Evolutionary conservation across 2,113 vertebrate species (phyloP).

Genomic region (Mesoclemmys tuberculata): DNA sequence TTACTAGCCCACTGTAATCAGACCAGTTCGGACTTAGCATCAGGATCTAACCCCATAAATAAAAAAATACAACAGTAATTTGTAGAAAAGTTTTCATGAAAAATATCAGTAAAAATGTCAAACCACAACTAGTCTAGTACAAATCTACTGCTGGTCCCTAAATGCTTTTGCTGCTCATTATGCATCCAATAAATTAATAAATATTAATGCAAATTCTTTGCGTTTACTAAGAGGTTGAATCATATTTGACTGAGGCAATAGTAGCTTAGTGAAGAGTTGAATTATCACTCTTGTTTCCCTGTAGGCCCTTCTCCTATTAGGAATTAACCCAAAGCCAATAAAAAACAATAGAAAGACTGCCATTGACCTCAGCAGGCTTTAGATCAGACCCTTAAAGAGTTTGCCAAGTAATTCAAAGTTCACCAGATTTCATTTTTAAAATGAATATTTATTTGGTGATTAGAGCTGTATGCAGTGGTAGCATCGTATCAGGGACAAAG

Average conservation of each 20-base stretch:
- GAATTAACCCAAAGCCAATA: not conserved
- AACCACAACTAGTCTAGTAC: not conserved
- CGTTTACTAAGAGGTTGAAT: not conserved
- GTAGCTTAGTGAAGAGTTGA: not conserved
- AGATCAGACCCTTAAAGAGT: not conserved
- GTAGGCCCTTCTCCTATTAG: not conserved
- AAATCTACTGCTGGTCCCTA: not conserved
- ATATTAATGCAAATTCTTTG: not conserved
- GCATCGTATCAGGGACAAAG: not conserved
- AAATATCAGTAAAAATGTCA: not conserved
- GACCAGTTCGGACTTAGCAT: rapidly evolving
- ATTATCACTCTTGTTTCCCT: not conserved
- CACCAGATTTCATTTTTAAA: not conserved
- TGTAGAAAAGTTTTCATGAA: not conserved
- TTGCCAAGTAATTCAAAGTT: not conserved
- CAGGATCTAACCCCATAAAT: not conserved
- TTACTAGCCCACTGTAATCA: not conserved
- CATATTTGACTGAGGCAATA: not conserved
- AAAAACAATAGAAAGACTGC: not conserved
- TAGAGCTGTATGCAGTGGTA: not conserved
- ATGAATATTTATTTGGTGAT: not conserved
- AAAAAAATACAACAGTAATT: not conserved
- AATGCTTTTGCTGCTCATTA: not conserved
- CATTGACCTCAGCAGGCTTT: not conserved
- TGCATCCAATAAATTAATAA: not conserved